A percentile compares a stretch with the other conserved stretches of the same genome.
phyloP scores from a whole-genome alignment of 2,888 invertebrate genomes.

The Danaus chrysippus region DNA sequence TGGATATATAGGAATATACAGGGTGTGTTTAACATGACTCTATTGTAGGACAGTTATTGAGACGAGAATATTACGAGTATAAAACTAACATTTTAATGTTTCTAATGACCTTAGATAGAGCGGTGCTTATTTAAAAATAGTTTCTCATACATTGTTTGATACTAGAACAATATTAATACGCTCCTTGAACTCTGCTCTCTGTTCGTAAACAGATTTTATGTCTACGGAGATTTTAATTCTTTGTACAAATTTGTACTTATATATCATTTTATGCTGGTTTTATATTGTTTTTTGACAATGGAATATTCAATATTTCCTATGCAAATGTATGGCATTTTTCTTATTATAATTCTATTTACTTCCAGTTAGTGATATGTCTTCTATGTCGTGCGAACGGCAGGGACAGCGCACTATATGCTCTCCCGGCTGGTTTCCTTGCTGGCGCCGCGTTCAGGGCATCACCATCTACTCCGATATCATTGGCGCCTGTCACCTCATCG shows the following conservation, averaged over 20 bases:
- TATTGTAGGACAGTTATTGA: not conserved
- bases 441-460: slow-evolving; percentile 73
- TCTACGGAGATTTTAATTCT: too few species aligned
- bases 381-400: slow-evolving; percentile 58
- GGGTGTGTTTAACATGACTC: slow-evolving; percentile 48
- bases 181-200: too few species aligned
- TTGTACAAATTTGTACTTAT: not conserved
- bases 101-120: not conserved
- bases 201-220: too few species aligned
- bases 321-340: too few species aligned
- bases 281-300: slow-evolving; percentile 29
- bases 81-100: too few species aligned
- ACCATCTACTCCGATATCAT: slow-evolving; percentile 74
- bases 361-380: slow-evolving; percentile 68
- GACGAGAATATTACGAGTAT: too few species aligned
- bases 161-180: too few species aligned
- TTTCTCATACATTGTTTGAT: too few species aligned
- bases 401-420: slow-evolving; percentile 67
- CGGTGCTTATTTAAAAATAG: not conserved
- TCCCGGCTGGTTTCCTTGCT: slow-evolving; percentile 74
- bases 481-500: slow-evolving; percentile 73
- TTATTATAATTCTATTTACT: not conserved
- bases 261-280: not conserved
- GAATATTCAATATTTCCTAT: too few species aligned
- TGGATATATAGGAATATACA: slow-evolving; percentile 75